A percentile compares a stretch with the other conserved stretches of the same genome.
Conservation (phyloP, 2,113 vertebrate species). For the Trematocara macrostoma region DNA sequence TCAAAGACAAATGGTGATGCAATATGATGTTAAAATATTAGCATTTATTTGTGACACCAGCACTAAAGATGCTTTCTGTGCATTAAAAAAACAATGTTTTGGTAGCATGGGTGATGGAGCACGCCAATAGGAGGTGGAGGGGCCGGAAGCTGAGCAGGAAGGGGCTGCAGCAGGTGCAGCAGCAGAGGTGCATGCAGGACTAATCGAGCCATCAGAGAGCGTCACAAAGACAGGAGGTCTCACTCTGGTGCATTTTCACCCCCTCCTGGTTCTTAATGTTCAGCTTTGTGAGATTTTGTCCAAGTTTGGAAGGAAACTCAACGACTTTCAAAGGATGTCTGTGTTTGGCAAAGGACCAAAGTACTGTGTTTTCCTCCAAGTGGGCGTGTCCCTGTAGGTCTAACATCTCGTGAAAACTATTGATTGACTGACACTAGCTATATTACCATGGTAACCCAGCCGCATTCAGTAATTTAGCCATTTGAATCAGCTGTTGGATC, state of each 20-base stretch:
- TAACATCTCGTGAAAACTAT: not conserved
- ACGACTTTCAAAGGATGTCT: not conserved
- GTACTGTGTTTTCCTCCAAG: not conserved
- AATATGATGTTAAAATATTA: not conserved
- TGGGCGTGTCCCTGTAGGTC: not conserved
- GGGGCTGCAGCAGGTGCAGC: conserved; percentile 22
- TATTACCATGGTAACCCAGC: not conserved
- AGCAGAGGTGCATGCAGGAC: conserved; percentile 3
- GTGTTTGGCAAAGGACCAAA: not conserved
- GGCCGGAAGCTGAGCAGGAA: not conserved
- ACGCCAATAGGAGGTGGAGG: not conserved
- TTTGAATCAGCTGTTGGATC: not conserved
- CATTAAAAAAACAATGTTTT: not conserved
- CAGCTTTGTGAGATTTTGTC: not conserved
- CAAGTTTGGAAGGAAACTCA: not conserved
- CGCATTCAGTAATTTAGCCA: not conserved
- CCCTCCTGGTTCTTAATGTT: not conserved
- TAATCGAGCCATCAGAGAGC: not conserved
- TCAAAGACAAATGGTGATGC: not conserved
- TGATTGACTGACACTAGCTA: not conserved
- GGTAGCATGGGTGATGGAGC: not conserved
- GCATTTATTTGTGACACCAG: not conserved
- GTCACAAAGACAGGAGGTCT: not conserved
- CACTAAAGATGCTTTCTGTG: not conserved
- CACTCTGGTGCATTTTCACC: not conserved